Conservation (phyloP, 2,113 vertebrate species). For the Chlorodrepanis virens region DNA sequence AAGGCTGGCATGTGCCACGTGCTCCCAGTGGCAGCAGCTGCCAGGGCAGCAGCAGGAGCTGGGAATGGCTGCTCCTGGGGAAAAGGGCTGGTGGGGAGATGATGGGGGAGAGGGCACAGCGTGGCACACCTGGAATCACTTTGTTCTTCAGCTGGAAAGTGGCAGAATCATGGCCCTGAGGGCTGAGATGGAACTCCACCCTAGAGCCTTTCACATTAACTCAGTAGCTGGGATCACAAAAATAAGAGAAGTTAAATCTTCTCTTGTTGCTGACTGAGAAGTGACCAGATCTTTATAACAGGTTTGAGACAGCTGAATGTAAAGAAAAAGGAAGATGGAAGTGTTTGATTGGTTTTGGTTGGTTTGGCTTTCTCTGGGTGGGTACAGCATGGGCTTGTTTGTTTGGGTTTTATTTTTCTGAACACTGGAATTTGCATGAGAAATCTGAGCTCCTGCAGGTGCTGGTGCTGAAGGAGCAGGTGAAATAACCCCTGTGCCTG, state of each 20-base stretch:
- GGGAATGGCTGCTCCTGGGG: neutral
- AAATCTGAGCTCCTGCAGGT: neutral
- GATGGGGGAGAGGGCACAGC: fast-evolving
- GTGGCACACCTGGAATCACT: neutral
- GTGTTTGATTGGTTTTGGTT: neutral
- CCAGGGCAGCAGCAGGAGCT: neutral
- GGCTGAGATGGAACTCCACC: neutral
- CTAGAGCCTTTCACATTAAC: neutral
- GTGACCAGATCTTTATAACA: neutral
- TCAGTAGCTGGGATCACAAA: neutral
- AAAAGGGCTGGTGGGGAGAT: neutral
- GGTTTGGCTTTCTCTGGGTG: no score
- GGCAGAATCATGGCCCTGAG: neutral
- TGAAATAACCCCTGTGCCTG: neutral
- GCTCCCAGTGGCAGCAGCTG: fast-evolving
- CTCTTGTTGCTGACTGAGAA: neutral
- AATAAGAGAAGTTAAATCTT: neutral
- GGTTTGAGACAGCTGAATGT: neutral
- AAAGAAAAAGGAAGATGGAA: neutral
- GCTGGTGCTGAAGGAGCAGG: neutral
- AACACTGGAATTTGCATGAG: neutral
- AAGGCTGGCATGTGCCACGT: fast-evolving
- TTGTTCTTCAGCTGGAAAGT: neutral
- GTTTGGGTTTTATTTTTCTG: neutral
- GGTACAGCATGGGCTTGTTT: no score